phyloP scores from a whole-genome alignment of 35 echinoderm and acorn worm species.

The Ophioderma brevispina region DNA sequence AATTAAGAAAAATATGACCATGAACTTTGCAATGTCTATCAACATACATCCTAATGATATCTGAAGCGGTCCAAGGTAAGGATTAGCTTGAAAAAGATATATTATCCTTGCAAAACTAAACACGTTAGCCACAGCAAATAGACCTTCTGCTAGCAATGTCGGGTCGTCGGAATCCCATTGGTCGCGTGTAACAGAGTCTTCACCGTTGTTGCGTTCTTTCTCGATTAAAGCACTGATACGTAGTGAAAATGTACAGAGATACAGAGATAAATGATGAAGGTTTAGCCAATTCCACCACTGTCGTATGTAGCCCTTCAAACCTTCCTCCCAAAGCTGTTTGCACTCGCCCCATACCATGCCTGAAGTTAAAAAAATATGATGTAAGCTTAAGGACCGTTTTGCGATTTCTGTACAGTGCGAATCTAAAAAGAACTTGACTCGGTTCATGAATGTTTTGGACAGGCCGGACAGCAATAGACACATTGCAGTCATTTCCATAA shows the following conservation, averaged over 20 bases:
- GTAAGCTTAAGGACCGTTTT: too few relatives aligned
- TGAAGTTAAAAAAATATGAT: too few relatives aligned
- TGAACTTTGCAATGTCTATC: constrained; percentile 97
- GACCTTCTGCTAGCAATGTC: constrained; percentile 77
- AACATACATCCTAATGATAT: constrained; percentile 98
- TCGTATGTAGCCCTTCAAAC: constrained; percentile 90
- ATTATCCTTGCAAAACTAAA: constrained; percentile 98
- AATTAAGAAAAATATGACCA: constrained; percentile 97
- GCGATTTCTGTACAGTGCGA: too few relatives aligned
- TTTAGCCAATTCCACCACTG: constrained; percentile 99
- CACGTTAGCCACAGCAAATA: constrained; percentile 92
- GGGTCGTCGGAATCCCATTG: constrained; percentile 77
- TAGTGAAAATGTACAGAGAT: constrained; percentile 78
- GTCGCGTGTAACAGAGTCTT: not conserved
- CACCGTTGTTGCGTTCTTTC: not conserved
- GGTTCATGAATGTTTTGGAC: too few relatives aligned
- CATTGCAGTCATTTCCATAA: too few relatives aligned
- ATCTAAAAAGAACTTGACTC: too few relatives aligned
- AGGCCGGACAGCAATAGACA: too few relatives aligned
- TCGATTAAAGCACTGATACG: constrained; percentile 53
- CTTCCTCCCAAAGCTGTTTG: constrained; percentile 99
- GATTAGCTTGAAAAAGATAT: constrained; percentile 97
- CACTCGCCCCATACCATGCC: constrained; percentile 99
- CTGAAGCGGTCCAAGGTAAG: constrained; percentile 90
- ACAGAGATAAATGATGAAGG: constrained; percentile 91